These are phyloP conservation scores for Lepilemur ruficaudatus DNA, from an alignment of 2,797 vertebrate species.

Conservation along the genomic window DNA sequence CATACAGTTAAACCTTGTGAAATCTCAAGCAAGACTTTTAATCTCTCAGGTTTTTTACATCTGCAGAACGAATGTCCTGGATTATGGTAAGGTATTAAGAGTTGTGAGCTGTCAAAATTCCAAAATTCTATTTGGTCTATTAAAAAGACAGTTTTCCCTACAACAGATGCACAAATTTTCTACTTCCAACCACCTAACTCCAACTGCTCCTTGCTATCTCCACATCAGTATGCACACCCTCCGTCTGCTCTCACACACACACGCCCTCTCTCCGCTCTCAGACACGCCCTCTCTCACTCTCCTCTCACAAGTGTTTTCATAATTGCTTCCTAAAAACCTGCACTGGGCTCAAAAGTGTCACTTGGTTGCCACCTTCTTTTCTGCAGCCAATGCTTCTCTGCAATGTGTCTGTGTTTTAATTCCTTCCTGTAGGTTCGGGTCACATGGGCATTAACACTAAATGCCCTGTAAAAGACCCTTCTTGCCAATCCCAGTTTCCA, in stretches of 20 bases:
- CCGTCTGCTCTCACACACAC: background rate
- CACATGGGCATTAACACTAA: background rate
- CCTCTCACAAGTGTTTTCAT: no score
- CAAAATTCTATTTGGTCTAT: background rate
- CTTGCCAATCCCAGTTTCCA: background rate
- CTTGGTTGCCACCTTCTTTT: background rate
- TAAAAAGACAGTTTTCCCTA: no score
- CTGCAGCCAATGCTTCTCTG: background rate
- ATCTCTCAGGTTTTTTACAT: background rate
- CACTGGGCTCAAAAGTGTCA: background rate
- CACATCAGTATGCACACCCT: accelerated
- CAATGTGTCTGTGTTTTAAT: background rate
- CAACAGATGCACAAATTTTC: accelerated
- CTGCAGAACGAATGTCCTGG: background rate
- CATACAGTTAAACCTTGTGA: background rate
- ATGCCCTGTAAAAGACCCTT: background rate
- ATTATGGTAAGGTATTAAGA: no score
- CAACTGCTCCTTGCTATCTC: background rate
- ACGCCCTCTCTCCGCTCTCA: no score
- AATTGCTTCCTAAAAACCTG: background rate
- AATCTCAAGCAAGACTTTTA: background rate
- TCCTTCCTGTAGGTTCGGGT: background rate
- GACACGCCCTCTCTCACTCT: background rate
- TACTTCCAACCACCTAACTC: no score
- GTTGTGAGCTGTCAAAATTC: background rate